Conservation (phyloP, 1,140 invertebrate genomes). For the Zaprionus capensis region DNA sequence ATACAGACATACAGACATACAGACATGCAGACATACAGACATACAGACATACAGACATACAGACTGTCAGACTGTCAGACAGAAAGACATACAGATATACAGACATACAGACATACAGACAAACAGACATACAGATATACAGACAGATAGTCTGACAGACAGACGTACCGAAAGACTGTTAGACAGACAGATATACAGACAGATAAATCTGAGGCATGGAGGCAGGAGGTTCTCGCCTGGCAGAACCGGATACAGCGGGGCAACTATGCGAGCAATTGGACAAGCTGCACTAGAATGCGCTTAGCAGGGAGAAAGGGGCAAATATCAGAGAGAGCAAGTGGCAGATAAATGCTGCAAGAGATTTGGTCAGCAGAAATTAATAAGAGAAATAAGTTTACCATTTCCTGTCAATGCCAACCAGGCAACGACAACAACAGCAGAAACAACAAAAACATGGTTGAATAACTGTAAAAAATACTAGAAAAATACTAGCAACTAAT, state of each 20-base stretch:
- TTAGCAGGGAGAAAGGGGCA: neutral
- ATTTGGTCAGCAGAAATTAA: constrained; percentile 77
- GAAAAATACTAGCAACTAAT: constrained; percentile 67
- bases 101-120: too few species aligned
- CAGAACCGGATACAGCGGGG: constrained; percentile 6
- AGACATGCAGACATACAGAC: too few species aligned
- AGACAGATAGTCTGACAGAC: too few species aligned
- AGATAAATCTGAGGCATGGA: neutral
- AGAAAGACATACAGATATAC: too few species aligned
- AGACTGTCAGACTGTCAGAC: too few species aligned
- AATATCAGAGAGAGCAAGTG: constrained; percentile 6
- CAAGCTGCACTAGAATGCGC: constrained; percentile 6
- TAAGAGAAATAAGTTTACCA: constrained; percentile 77
- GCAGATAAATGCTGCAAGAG: constrained; percentile 34
- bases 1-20: too few species aligned
- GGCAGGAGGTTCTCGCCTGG: neutral
- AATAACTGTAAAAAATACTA: constrained; percentile 49
- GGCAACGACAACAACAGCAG: constrained; percentile 21
- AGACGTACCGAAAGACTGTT: too few species aligned
- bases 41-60: too few species aligned
- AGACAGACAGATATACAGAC: too few species aligned
- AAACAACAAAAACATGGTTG: constrained; percentile 1
- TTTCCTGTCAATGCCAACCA: constrained; percentile 61
- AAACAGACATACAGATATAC: too few species aligned
- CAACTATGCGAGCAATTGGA: constrained; percentile 37